Percentiles rank a stretch among this genome's conserved stretches.
Evolutionary conservation across 2,888 invertebrate species (phyloP).

Genomic region (Myopa tessellatipennis): DNA sequence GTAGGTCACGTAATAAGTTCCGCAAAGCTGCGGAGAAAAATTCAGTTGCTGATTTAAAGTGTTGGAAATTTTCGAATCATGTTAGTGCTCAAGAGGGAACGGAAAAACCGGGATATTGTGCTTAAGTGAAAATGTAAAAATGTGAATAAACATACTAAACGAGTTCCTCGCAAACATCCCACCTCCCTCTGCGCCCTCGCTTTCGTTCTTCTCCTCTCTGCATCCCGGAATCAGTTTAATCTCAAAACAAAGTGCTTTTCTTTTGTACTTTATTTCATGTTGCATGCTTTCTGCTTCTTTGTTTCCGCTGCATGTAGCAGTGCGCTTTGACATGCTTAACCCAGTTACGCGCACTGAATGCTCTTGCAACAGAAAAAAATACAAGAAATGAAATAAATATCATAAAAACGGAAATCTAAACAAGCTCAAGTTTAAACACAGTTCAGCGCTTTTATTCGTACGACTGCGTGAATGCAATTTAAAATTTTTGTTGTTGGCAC

Average conservation of each 20-base stretch:
- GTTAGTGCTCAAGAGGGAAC: no score
- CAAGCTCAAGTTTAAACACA: background rate
- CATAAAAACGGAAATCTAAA: conserved; percentile 11
- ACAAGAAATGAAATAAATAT: background rate
- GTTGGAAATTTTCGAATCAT: no score
- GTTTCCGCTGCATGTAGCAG: background rate
- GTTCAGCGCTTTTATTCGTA: background rate
- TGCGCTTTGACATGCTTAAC: conserved; percentile 12
- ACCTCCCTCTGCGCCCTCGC: no score
- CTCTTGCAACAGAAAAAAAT: background rate
- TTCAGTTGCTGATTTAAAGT: background rate
- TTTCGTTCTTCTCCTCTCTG: no score
- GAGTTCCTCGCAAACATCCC: no score
- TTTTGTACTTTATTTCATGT: conserved; percentile 3
- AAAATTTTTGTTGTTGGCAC: conserved; percentile 27
- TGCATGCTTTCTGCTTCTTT: conserved; percentile 31
- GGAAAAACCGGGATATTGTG: no score
- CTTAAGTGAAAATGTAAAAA: no score
- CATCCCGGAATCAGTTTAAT: no score
- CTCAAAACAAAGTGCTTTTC: no score
- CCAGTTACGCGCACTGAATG: conserved; percentile 9
- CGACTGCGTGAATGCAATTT: conserved; percentile 21
- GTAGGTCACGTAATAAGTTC: conserved; percentile 1
- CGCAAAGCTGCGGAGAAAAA: background rate
- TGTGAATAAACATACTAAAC: no score